Conservation (phyloP, 2,113 vertebrate species). For the Myrmecobius fasciatus region DNA sequence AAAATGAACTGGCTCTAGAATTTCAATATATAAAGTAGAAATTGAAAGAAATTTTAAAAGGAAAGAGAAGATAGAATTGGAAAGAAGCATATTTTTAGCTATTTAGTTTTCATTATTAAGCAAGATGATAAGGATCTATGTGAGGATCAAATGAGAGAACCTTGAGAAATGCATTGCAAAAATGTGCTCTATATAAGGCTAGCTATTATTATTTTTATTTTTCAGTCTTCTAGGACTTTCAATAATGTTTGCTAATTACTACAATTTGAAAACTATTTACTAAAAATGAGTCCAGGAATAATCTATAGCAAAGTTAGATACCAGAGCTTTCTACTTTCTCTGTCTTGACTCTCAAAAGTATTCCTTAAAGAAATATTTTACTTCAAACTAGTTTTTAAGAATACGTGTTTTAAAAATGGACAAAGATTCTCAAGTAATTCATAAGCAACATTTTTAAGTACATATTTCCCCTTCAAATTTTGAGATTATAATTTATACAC, state of each 20-base stretch:
- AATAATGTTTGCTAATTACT: not conserved
- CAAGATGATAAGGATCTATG: not conserved
- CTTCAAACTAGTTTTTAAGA: not conserved
- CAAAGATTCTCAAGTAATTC: not conserved
- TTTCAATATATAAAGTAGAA: not conserved
- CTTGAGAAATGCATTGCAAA: not conserved
- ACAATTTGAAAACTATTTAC: not conserved
- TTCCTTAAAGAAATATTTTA: not conserved
- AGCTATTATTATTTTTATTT: not conserved
- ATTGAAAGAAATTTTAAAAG: not conserved
- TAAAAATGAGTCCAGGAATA: not conserved
- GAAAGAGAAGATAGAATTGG: not conserved
- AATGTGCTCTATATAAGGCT: not conserved
- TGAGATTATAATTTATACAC: not conserved
- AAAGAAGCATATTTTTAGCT: not conserved
- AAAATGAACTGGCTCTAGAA: not conserved
- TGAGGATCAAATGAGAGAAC: not conserved
- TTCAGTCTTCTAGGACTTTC: not conserved
- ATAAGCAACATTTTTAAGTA: not conserved
- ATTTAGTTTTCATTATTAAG: not conserved
- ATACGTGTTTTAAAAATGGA: not conserved
- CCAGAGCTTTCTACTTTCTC: not conserved
- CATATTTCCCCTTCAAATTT: not conserved
- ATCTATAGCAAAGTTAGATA: not conserved
- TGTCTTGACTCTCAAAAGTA: not conserved